Evolutionary conservation across 64 coral and sea anemone genomes (phyloP).

Genomic region (Pocillopora verrucosa): DNA sequence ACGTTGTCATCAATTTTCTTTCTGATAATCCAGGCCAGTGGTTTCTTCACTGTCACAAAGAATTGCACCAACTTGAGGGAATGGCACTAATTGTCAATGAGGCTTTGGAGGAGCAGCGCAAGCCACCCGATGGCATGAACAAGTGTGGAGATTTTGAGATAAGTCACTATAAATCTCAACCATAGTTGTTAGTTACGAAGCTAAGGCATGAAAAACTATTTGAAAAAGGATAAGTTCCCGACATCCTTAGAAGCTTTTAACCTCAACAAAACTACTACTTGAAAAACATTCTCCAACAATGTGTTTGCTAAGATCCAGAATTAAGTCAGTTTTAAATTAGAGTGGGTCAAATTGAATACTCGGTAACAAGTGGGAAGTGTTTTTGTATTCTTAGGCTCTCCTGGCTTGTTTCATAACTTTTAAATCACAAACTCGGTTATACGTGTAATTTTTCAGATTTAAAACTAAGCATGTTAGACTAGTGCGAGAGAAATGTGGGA

Average conservation of each 20-base stretch:
- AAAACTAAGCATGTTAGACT: no score
- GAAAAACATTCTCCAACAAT: neutral
- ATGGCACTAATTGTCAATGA: slow-evolving; percentile 69
- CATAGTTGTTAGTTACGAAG: neutral
- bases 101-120: neutral
- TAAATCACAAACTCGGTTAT: no score
- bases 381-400: no score
- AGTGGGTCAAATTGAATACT: no score
- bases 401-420: no score
- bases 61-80: slow-evolving; percentile 49
- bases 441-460: no score
- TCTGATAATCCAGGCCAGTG: slow-evolving; percentile 72
- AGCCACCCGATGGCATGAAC: neutral
- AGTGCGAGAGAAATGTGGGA: no score
- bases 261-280: neutral
- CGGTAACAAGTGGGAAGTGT: no score
- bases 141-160: slow-evolving; percentile 42
- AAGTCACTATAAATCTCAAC: neutral
- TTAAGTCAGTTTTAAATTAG: no score
- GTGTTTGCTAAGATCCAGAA: neutral
- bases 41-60: slow-evolving; percentile 76
- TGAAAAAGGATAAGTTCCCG: neutral
- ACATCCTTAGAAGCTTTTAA: slow-evolving; percentile 4
- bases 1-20: slow-evolving; percentile 55
- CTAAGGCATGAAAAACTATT: neutral